These are phyloP conservation scores for Sphenopsis melanotis DNA, from an alignment of 2,797 vertebrate genomes.

Conservation along the genomic window DNA sequence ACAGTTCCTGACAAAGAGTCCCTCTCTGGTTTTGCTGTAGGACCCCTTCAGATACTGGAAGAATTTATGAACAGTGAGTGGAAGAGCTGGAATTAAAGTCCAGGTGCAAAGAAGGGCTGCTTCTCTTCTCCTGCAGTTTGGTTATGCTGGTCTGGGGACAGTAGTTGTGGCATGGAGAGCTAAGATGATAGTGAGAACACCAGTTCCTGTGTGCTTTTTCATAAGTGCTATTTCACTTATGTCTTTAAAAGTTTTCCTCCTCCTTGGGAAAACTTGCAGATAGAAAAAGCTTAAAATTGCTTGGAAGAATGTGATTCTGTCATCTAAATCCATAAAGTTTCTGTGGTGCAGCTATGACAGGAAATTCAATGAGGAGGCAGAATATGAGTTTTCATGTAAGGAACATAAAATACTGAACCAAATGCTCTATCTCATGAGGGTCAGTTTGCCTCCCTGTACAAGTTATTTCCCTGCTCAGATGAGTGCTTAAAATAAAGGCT, in stretches of 20 bases:
- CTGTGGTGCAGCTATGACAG: background rate
- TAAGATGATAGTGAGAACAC: background rate
- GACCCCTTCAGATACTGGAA: background rate
- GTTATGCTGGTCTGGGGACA: background rate
- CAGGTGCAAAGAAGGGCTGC: background rate
- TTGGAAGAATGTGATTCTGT: background rate
- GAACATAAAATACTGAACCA: background rate
- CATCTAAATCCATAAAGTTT: background rate
- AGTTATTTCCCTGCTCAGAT: background rate
- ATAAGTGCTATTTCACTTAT: background rate
- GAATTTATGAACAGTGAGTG: background rate
- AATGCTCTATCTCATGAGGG: background rate
- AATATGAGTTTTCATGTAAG: background rate
- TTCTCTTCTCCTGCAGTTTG: background rate
- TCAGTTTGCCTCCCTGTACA: background rate
- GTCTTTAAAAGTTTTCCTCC: background rate
- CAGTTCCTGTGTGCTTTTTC: background rate
- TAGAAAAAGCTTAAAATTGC: background rate
- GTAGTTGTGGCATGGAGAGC: background rate
- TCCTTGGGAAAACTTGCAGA: background rate
- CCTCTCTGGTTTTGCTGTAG: background rate
- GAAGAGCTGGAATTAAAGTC: background rate
- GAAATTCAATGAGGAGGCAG: background rate
- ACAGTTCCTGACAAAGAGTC: background rate
- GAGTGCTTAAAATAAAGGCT: background rate